These are phyloP conservation scores for Nymphicus hollandicus DNA, from an alignment of 2,113 vertebrate genomes.

Conservation along the genomic window DNA sequence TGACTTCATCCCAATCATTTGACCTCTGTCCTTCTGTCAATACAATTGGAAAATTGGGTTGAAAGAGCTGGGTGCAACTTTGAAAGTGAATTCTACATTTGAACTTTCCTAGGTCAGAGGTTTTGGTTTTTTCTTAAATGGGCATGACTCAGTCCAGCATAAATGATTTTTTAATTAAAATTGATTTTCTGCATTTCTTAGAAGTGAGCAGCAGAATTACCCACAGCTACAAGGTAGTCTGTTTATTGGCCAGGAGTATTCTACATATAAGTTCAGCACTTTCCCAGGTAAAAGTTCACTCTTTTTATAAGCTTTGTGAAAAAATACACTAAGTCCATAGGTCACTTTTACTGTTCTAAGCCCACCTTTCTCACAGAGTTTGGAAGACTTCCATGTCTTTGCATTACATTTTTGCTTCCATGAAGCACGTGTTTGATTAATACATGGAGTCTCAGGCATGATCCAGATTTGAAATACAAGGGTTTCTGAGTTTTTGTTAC, in stretches of 20 bases:
- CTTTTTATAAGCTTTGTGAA: background rate
- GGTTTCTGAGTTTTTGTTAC: background rate
- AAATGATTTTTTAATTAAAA: conserved; percentile 72
- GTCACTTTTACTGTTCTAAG: background rate
- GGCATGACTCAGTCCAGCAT: conserved; percentile 25
- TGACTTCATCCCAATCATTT: background rate
- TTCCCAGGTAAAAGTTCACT: background rate
- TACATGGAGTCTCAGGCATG: background rate
- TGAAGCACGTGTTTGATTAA: background rate
- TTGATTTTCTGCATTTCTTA: conserved; percentile 65
- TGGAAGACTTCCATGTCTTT: background rate
- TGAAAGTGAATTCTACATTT: conserved; percentile 38
- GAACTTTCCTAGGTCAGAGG: conserved; percentile 51
- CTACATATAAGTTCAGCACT: background rate
- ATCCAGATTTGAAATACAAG: background rate
- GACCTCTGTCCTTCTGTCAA: conserved; percentile 49
- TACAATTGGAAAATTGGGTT: conserved; percentile 49
- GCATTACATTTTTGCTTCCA: background rate
- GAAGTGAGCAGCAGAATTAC: conserved; percentile 55
- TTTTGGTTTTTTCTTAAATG: background rate
- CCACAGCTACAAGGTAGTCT: conserved; percentile 36
- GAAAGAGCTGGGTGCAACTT: conserved; percentile 26
- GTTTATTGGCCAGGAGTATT: conserved; percentile 22
- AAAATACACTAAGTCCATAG: background rate
- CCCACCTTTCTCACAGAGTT: background rate